phyloP scores from a whole-genome alignment of 2,888 invertebrate genomes.

The Plemyria rubiginata region DNA sequence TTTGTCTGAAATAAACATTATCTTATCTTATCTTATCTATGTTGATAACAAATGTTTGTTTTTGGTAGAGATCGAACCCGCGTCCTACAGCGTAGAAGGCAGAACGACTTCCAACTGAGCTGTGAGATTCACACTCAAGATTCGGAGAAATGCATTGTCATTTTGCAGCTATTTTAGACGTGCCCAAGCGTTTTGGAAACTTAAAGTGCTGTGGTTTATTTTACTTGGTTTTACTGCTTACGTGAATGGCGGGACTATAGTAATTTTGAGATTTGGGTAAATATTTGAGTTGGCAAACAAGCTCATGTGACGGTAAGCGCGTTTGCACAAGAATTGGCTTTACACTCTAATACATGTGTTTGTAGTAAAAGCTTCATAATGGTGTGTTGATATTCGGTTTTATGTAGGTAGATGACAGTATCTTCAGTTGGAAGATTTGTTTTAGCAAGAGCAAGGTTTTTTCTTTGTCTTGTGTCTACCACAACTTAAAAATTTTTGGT shows the following conservation, averaged over 20 bases:
- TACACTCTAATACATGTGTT: conserved; percentile 25
- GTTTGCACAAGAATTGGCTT: conserved; percentile 29
- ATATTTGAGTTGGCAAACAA: conserved; percentile 36
- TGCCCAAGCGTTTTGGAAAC: conserved; percentile 25
- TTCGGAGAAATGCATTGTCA: conserved; percentile 28
- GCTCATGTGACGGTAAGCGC: conserved; percentile 25
- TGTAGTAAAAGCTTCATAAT: conserved; percentile 12
- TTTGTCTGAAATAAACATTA: too few species aligned
- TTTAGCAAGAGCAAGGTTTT: neutral
- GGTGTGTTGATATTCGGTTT: neutral
- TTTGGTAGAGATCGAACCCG: too few species aligned
- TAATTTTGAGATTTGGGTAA: conserved; percentile 40
- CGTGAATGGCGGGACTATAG: conserved; percentile 26
- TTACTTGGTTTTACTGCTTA: conserved; percentile 33
- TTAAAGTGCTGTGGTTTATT: conserved; percentile 22
- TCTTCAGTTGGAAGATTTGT: neutral
- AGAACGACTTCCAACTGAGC: too few species aligned
- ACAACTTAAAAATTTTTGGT: too few species aligned
- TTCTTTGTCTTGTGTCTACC: too few species aligned
- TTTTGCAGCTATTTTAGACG: conserved; percentile 18
- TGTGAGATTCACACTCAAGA: neutral
- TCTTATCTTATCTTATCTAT: too few species aligned
- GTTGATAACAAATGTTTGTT: too few species aligned
- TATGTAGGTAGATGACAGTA: neutral
- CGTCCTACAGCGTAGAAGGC: too few species aligned